phyloP scores from a whole-genome alignment of 1,140 invertebrate species.

The Nautilus pompilius region DNA sequence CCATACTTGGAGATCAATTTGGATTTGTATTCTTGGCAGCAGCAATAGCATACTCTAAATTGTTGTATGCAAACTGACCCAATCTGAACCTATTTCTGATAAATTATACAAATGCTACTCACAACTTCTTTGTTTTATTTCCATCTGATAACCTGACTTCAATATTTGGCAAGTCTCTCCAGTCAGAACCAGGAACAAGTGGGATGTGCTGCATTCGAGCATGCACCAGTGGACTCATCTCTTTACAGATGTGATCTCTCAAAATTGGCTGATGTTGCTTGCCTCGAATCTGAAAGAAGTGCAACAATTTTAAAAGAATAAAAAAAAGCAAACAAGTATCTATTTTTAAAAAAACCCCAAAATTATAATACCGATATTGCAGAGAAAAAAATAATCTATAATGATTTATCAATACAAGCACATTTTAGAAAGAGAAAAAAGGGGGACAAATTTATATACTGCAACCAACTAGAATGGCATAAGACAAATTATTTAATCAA shows the following conservation, averaged over 20 bases:
- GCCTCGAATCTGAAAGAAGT: slow-evolving; percentile 61
- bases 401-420: background rate
- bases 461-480: too few relatives aligned
- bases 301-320: too few relatives aligned
- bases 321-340: too few relatives aligned
- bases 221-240: slow-evolving; percentile 76
- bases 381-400: background rate
- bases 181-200: slow-evolving; percentile 73
- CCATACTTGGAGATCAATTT: too few relatives aligned
- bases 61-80: too few relatives aligned
- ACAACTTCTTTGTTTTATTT: slow-evolving; percentile 65
- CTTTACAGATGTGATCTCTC: slow-evolving; percentile 80
- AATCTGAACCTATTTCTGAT: too few relatives aligned
- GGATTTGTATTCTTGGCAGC: too few relatives aligned
- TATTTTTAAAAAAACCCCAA: background rate
- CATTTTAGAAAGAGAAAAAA: too few relatives aligned
- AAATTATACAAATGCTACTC: too few relatives aligned
- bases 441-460: too few relatives aligned
- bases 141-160: slow-evolving; percentile 70
- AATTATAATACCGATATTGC: background rate
- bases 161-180: slow-evolving; percentile 83
- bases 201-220: slow-evolving; percentile 77
- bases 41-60: too few relatives aligned
- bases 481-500: too few relatives aligned
- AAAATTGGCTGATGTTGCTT: slow-evolving; percentile 62